Evolutionary conservation across 2,113 vertebrate genomes (phyloP), one percentile per base, ranked within the genome.

Genomic region (Castor canadensis): DNA sequence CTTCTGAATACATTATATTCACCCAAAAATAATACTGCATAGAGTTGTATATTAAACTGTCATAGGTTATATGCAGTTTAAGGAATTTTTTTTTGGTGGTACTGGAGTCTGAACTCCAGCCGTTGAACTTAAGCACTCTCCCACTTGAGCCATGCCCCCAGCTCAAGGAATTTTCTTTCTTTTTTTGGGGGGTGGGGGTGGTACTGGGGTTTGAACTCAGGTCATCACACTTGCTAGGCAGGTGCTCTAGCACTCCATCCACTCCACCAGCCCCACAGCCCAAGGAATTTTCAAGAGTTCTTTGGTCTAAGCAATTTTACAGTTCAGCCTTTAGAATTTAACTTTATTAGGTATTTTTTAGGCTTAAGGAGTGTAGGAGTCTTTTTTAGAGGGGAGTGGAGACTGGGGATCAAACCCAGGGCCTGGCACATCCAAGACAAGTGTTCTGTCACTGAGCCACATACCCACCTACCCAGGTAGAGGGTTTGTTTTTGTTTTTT

Each of bases 251-350:
- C n/a, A n/a, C n/a, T n/a, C n/a, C n/a, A n/a, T n/a, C n/a, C n/a
- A n/a, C n/a, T n/a, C n/a, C n/a, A n/a, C n/a, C n/a, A n/a, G n/a
- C n/a, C n/a, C n/a, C n/a, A n/a, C 71, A 92, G 32, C 47, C 85
- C 81, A 91, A 69, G 49, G 16, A 24, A 71, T 80, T 88, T 80
- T 52, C 9, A 47, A 69, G 58, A 85, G 66, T 71, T 45, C 64
- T 84, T 97, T 87, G 87, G 4, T 81, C 81, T 52, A 58, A 80
- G 32, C 43, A 69, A 62, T 67, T 96, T 66, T 1, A 45, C 64
- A 38, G 10, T 83, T n/a, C 17, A 62, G 47, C 85, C 60, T 91
- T 93, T 89, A 94, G 79, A 94, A 84, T 56, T 82, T 77, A 93
- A 82, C 40, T 5, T 75, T 22, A n/a, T n/a, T n/a, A n/a, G n/a